phyloP scores from a whole-genome alignment of 2,888 invertebrate genomes.

The Troides aeacus region DNA sequence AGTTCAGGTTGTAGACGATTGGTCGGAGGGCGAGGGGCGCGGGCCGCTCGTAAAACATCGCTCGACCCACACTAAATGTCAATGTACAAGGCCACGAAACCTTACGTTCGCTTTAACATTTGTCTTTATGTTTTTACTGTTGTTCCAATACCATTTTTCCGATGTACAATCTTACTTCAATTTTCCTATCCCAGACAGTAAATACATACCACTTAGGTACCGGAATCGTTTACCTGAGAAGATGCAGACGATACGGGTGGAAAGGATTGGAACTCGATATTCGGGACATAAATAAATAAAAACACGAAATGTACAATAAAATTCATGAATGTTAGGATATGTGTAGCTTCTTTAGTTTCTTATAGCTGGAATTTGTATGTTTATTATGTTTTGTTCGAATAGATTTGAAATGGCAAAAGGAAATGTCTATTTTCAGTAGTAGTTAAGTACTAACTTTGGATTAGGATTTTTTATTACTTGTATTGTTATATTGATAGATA shows the following conservation, averaged over 20 bases:
- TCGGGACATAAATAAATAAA: constrained; percentile 27
- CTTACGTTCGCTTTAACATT: constrained; percentile 30
- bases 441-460: too few relatives aligned
- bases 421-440: not conserved
- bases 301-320: constrained; percentile 7
- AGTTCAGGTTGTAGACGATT: constrained; percentile 37
- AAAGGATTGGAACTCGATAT: constrained; percentile 28
- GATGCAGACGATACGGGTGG: constrained; percentile 24
- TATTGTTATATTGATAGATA: too few relatives aligned
- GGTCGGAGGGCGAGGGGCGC: constrained; percentile 35
- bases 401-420: not conserved
- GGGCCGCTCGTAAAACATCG: constrained; percentile 56
- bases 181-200: constrained; percentile 27
- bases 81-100: constrained; percentile 53
- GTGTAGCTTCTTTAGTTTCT: not conserved
- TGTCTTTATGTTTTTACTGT: constrained; percentile 33
- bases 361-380: not conserved
- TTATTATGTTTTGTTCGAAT: not conserved
- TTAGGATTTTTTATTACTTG: too few relatives aligned
- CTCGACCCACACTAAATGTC: constrained; percentile 63
- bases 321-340: constrained; percentile 6
- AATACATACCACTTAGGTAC: constrained; percentile 28
- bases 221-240: constrained; percentile 29
- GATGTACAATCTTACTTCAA: constrained; percentile 26
- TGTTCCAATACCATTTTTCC: constrained; percentile 27